Conservation (phyloP, 2,888 invertebrate species). For the Tiphia femorata region DNA sequence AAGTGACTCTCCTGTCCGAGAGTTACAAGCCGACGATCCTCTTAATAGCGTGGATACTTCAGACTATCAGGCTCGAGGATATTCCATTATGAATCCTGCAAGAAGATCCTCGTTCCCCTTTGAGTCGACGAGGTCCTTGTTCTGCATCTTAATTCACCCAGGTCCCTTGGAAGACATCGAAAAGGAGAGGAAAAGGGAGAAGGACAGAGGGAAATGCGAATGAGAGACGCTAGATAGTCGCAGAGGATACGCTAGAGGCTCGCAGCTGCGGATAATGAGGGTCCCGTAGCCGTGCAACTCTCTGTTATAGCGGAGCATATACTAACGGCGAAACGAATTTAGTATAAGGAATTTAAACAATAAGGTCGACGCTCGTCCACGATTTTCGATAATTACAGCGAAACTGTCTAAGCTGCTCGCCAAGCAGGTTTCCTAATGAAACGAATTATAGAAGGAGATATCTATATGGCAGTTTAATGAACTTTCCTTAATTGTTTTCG, state of each 20-base stretch:
- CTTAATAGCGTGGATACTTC: constrained; percentile 19
- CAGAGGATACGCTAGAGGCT: neutral
- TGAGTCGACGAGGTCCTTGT: neutral
- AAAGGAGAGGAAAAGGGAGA: neutral
- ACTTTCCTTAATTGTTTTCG: too few species aligned
- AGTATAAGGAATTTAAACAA: too few species aligned
- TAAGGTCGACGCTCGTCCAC: too few species aligned
- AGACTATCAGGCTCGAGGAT: constrained; percentile 17
- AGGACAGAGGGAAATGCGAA: neutral
- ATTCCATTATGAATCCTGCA: constrained; percentile 11
- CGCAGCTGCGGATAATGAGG: too few species aligned
- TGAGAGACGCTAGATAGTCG: neutral
- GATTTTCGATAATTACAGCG: too few species aligned
- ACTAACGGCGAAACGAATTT: too few species aligned
- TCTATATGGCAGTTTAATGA: too few species aligned
- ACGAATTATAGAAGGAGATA: too few species aligned
- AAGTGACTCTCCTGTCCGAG: constrained; percentile 25
- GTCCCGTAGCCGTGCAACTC: too few species aligned
- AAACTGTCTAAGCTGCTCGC: too few species aligned
- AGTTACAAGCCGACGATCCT: constrained; percentile 26
- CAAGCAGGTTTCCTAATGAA: too few species aligned
- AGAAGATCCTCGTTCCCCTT: constrained; percentile 2
- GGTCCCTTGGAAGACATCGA: neutral
- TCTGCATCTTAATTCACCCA: neutral
- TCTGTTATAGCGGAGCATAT: too few species aligned